Base-by-base conservation (phyloP, 2,888 invertebrate species). In the Bugulina stolonifera region DNA sequence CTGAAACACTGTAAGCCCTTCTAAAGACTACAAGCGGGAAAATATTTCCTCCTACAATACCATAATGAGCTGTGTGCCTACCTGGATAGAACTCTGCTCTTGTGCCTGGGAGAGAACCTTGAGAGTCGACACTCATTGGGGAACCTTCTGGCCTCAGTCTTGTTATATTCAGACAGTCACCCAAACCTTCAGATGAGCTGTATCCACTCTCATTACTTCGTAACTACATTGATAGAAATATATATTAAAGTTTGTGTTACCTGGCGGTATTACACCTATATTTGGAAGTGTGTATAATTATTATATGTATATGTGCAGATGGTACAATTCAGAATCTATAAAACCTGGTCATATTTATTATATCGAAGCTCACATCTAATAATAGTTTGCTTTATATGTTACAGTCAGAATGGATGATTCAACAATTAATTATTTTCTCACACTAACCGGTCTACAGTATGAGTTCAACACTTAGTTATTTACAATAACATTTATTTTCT, bases 1-100 rank as follows among this genome's bases (percentile, higher is more conserved):
- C n/a, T n/a, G n/a, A n/a, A n/a, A n/a, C n/a, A n/a, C n/a, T n/a
- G n/a, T n/a, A n/a, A n/a, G n/a, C n/a, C n/a, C n/a, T n/a, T n/a
- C n/a, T n/a, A n/a, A n/a, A n/a, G n/a, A n/a, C n/a, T n/a, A n/a
- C n/a, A n/a, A n/a, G n/a, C 22, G 52, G 22, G 52, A 52, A 52
- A 52, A 52, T 14, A 52, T 52, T 52, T 14, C 52, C 10, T 14
- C 10, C 10, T 52, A 52, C 52, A 52, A 52, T 14, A 52, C 22
- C 22, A 10, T 14, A 52, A 22, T 14, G 10, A 22, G 52, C 52
- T 22, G 25, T 25, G 5, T n/a, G 22, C 79, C 75, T 73, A 80
- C 79, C 79, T 72, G 79, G 77, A 73, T 78, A 79, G 14, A 77
- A 73, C 71, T 76, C 77, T n/a, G 73, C 55, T 23, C 73, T 69